Conservation (phyloP, 2,888 invertebrate species). For the Urechis unicinctus region DNA sequence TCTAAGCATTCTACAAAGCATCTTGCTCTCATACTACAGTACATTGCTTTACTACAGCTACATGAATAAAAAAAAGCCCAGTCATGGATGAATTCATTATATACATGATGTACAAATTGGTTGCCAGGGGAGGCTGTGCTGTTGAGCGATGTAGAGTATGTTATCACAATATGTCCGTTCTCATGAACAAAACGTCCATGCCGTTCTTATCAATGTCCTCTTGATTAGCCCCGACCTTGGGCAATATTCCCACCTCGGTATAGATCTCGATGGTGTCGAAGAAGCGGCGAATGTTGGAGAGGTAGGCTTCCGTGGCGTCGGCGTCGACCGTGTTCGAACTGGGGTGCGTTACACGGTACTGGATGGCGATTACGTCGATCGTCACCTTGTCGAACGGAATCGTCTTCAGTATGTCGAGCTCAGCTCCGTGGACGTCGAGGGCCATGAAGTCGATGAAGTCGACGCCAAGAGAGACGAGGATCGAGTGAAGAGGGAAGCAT, state of each 20-base stretch:
- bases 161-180: no score
- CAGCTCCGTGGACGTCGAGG: slow-evolving; percentile 9
- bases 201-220: slow-evolving; percentile 1
- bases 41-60: no score
- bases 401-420: slow-evolving; percentile 7
- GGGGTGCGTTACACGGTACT: slow-evolving; percentile 3
- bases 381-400: slow-evolving; percentile 5
- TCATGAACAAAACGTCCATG: slow-evolving; percentile 3
- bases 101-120: no score
- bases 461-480: slow-evolving; percentile 3
- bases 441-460: slow-evolving; percentile 10
- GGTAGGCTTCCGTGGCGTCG: not conserved
- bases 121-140: no score
- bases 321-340: not conserved
- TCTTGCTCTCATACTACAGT: no score
- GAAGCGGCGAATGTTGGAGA: slow-evolving; percentile 1
- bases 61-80: no score
- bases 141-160: no score
- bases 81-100: no score
- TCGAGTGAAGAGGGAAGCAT: slow-evolving; percentile 7
- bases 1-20: no score
- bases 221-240: slow-evolving; percentile 2
- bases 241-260: slow-evolving; percentile 1
- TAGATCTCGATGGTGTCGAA: slow-evolving; percentile 2
- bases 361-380: slow-evolving; percentile 9